Percentiles rank a stretch among this genome's conserved stretches.
phyloP scores from a whole-genome alignment of 2,797 vertebrate genomes.

The Clamator glandarius region DNA sequence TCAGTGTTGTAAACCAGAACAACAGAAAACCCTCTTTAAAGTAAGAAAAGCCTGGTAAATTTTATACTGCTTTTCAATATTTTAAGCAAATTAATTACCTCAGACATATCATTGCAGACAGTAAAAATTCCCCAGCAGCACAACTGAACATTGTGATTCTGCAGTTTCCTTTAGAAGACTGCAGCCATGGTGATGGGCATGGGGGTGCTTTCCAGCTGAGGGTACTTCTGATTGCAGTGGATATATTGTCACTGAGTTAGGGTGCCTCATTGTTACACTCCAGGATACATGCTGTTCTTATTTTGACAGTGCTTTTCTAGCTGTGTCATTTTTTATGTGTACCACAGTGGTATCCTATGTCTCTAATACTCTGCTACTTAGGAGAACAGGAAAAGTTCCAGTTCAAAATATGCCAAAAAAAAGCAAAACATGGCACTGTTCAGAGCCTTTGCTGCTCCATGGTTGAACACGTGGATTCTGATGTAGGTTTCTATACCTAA shows the following conservation, averaged over 20 bases:
- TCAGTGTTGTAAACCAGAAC: not conserved
- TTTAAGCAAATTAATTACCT: not conserved
- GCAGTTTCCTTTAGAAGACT: not conserved
- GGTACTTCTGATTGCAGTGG: not conserved
- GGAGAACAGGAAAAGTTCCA: not conserved
- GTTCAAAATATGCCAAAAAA: too few relatives aligned
- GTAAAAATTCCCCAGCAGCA: not conserved
- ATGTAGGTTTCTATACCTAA: not conserved
- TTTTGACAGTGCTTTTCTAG: not conserved
- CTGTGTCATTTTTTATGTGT: not conserved
- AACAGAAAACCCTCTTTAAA: not conserved
- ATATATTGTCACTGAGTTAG: not conserved
- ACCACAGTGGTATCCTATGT: not conserved
- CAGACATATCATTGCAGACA: not conserved
- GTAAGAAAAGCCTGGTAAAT: not conserved
- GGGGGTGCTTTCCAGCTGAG: not conserved
- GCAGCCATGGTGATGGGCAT: fast-evolving
- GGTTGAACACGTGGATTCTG: not conserved
- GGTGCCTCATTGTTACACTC: not conserved
- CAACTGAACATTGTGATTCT: not conserved
- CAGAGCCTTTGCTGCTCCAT: not conserved
- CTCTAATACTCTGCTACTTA: not conserved
- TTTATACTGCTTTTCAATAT: not conserved
- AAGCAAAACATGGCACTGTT: not conserved
- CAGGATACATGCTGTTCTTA: not conserved